Base-by-base conservation (phyloP, 2,797 vertebrate genomes). In the Pangasius larnaudii region DNA sequence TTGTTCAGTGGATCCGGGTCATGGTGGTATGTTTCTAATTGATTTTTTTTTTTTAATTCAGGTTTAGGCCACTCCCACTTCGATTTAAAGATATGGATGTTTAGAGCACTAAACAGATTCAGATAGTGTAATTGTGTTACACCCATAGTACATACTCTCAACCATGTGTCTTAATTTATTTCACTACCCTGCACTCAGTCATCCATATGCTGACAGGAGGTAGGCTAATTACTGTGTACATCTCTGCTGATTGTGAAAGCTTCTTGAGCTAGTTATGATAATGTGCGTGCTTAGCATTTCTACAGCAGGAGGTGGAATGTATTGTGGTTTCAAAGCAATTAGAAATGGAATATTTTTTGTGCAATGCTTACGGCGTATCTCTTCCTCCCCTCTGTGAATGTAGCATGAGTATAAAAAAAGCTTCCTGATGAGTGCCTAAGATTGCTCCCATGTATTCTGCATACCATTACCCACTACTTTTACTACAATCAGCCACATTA, bases 171-270 rank as follows among this genome's bases (percentile, higher is more conserved):
- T 24, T 46, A 13, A 69, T 53, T 84, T 0, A 51, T 36, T 69
- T 53, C 46, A 9, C 2, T 69, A 36, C 46, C 36, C 14, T 18
- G 22, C 24, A 63, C 36, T 82, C 74, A 36, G 46, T 65, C 74
- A 63, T 56, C 22, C 74, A 39, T 72, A 63, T 65, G 51, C 49
- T 74, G 53, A 49, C 86, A 74, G 69, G n/a, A 63, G 65, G 79
- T 74, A 56, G 36, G 46, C 56, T 89, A 87, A 88, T 90, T 86
- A 88, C 86, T 83, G 33, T 69, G 59, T 78, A 71, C 84, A 67
- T 85, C 84, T 80, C 79, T 59, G 86, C 69, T 71, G 81, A 65
- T 82, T 51, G 75, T 30, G 46, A 65, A 79, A 81, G 49, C 86
- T 65, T 67, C 75, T 85, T 58, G 51, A 87, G 83, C 77, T 85